These are phyloP conservation scores for Pseudomyrmex sp. DNA, from an alignment of 1,140 invertebrate species.

Conservation along the genomic window DNA sequence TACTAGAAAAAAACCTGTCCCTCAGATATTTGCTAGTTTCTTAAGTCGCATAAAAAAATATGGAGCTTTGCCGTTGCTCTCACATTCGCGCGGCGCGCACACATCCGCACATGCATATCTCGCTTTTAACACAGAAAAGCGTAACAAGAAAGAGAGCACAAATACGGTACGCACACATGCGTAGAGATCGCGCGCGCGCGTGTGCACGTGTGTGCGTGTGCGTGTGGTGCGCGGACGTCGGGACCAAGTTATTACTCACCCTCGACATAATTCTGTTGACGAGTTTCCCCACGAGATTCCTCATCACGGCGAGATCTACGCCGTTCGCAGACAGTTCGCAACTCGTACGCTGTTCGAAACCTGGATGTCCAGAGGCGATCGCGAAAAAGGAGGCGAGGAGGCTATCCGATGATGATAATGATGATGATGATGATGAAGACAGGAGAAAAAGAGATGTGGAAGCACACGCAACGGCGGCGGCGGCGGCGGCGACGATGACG, in stretches of 20 bases:
- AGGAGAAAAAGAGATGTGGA: neutral
- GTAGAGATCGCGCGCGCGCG: no score
- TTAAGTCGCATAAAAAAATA: no score
- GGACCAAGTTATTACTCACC: constrained; percentile 15
- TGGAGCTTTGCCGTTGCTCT: no score
- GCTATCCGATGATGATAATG: no score
- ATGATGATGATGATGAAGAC: neutral
- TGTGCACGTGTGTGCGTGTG: no score
- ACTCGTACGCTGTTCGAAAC: constrained; percentile 26
- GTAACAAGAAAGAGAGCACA: neutral
- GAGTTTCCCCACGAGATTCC: neutral
- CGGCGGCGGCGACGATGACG: constrained; percentile 21
- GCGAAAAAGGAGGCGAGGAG: neutral
- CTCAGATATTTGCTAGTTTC: no score
- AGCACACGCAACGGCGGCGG: constrained; percentile 45
- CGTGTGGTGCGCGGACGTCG: no score
- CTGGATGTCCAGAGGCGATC: constrained; percentile 32
- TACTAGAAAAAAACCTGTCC: no score
- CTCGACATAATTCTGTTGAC: neutral
- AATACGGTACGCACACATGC: neutral
- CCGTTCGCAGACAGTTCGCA: neutral
- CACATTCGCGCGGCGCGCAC: no score
- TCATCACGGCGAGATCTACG: constrained; percentile 22
- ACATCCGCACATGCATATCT: no score
- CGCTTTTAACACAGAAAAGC: neutral